A percentile compares a stretch with the other conserved stretches of the same genome.
Evolutionary conservation across 2,888 invertebrate species (phyloP).

Genomic region (Spilarctia lutea): DNA sequence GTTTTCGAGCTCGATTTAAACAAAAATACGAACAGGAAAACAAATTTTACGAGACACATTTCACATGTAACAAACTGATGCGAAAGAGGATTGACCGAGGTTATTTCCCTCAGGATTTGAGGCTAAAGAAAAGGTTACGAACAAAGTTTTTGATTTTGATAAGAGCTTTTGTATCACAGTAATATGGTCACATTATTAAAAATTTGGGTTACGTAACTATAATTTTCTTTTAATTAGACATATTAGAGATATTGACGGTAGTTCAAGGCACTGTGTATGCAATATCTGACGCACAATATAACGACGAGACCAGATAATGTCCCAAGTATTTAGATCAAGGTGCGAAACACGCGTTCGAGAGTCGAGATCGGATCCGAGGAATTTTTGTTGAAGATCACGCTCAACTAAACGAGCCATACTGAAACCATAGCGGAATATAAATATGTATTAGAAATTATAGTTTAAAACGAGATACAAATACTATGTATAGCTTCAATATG

Average conservation of each 20-base stretch:
- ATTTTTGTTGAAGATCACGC: constrained; percentile 82
- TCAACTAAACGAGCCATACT: constrained; percentile 73
- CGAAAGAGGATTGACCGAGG: constrained; percentile 65
- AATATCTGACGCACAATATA: constrained; percentile 70
- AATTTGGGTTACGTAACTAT: background rate
- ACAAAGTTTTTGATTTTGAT: constrained; percentile 40
- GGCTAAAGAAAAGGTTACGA: constrained; percentile 48
- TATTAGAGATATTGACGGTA: constrained; percentile 41
- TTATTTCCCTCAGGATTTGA: constrained; percentile 68
- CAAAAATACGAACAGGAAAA: constrained; percentile 30
- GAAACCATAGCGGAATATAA: constrained; percentile 66
- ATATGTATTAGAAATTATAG: constrained; percentile 52
- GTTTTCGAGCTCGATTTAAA: constrained; percentile 26
- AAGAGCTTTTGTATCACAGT: constrained; percentile 11
- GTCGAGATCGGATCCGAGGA: constrained; percentile 80
- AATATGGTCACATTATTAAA: background rate
- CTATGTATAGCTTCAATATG: constrained; percentile 33
- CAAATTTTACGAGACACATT: constrained; percentile 49
- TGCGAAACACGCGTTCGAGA: constrained; percentile 84
- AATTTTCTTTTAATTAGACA: constrained; percentile 31
- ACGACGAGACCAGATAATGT: constrained; percentile 79
- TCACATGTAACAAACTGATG: constrained; percentile 59
- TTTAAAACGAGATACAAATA: constrained; percentile 38
- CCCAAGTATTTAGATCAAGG: constrained; percentile 86
- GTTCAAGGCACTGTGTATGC: constrained; percentile 61